Conservation (phyloP, 2,797 vertebrate species). For the Pantherophis vulpinus region DNA sequence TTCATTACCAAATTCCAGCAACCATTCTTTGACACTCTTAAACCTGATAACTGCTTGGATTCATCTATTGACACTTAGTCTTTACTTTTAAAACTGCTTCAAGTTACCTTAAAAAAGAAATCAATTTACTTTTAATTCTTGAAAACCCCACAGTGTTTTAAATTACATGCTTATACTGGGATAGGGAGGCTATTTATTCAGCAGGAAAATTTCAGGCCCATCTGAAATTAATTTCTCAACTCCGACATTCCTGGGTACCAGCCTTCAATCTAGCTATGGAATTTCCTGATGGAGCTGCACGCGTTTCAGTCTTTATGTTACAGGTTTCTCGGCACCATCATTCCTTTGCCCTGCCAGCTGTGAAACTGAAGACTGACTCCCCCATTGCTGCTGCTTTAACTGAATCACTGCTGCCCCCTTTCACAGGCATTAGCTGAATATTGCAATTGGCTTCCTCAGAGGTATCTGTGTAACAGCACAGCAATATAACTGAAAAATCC, state of each 20-base stretch:
- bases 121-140: conserved; percentile 49
- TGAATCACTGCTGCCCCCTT: not conserved
- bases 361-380: not conserved
- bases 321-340: conserved; percentile 54
- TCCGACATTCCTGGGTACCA: conserved; percentile 68
- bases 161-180: conserved; percentile 63
- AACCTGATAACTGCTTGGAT: conserved; percentile 55
- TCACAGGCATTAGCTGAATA: not conserved
- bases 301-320: conserved; percentile 30
- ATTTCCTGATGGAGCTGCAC: conserved; percentile 58
- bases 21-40: conserved; percentile 38
- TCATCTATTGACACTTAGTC: conserved; percentile 52
- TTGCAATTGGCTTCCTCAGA: not conserved
- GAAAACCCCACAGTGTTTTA: conserved; percentile 51
- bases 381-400: conserved; percentile 16
- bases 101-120: conserved; percentile 38
- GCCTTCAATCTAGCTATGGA: conserved; percentile 59
- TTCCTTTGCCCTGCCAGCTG: not conserved
- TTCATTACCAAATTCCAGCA: not conserved
- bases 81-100: conserved; percentile 49
- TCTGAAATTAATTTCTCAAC: conserved; percentile 66
- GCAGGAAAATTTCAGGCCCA: conserved; percentile 63
- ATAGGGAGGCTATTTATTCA: conserved; percentile 61
- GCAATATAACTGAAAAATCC: not conserved
- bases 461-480: not conserved